Evolutionary conservation across 2,797 vertebrate genomes (phyloP), one percentile per base, ranked within the genome.

Genomic region (Pelodytes ibericus): DNA sequence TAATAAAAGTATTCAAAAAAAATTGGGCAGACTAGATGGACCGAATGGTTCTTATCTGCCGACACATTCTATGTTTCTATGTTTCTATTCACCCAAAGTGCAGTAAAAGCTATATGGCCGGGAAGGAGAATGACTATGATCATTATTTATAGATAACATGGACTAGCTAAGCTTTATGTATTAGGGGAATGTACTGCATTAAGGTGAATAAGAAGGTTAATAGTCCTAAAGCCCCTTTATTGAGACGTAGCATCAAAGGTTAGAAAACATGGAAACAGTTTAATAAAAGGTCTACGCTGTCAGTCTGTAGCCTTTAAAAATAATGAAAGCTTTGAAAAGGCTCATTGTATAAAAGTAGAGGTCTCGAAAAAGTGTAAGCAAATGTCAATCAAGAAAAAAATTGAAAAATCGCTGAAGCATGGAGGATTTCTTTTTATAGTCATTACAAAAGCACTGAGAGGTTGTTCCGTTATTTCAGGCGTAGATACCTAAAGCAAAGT

Each of bases 301-400:
- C 63, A 73, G 64, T 20, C 72, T 51, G 51, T 62, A 79, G 61
- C 64, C 44, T 73, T 79, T 79, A 56, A 36, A 62, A 79, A 72
- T 53, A 79, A 68, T 72, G 64, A 79, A 78, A 72, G 56, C 56
- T 24, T 36, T 53, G 22, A 62, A 56, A 15, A 73, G 44, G 39
- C 15, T 30, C 63, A 13, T 26, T 49, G 18, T 36, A 59, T 53
- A 60, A 60, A 61, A 67, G 58, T 10, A 20, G 58, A 60, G 56
- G 56, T 63, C 71, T 62, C 20, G n/a, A 15, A 31, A 41, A 67
- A 51, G 62, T 60, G 44, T 25, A 67, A 68, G 70, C 24, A 73
- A 67, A 68, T 68, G 76, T 73, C 76, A 79, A 60, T 79, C 63
- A 79, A 3, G 26, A 47, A 68, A 67, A 62, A 79, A 79, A 73